Evolutionary conservation across 2,113 vertebrate genomes (phyloP).

Genomic region (Oenanthe melanoleuca): DNA sequence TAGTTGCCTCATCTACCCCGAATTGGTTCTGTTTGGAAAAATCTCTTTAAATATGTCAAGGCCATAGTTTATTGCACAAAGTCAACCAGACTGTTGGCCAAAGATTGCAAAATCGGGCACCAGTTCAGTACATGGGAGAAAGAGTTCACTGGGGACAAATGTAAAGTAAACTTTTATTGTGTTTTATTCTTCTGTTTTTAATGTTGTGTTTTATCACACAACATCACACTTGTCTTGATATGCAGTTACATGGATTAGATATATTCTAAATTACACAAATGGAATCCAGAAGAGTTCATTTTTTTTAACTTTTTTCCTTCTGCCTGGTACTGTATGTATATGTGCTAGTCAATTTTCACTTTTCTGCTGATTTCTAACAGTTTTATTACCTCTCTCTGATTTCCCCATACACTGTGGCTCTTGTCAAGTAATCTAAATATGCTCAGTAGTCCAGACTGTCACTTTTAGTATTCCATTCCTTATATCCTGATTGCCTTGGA

Average conservation of each 20-base stretch:
- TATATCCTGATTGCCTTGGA: background rate
- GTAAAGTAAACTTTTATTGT: background rate
- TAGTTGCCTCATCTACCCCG: background rate
- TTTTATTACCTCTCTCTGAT: background rate
- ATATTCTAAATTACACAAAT: background rate
- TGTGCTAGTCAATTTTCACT: background rate
- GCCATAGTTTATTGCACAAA: background rate
- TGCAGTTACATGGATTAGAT: background rate
- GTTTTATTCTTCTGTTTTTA: background rate
- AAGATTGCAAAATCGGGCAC: background rate
- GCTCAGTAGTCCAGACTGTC: background rate
- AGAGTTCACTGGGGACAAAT: background rate
- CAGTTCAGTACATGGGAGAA: background rate
- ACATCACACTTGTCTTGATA: background rate
- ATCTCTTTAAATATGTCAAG: slow-evolving; percentile 1
- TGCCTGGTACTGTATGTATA: background rate
- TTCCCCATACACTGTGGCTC: background rate
- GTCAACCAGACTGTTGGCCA: background rate
- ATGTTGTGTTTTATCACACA: background rate
- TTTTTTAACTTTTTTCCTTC: background rate
- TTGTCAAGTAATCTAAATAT: background rate
- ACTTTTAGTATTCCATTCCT: background rate
- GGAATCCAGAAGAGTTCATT: background rate
- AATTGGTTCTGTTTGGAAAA: background rate
- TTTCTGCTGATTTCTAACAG: background rate